Conservation (phyloP, 1,140 invertebrate species). For the Eumaeus atala region DNA sequence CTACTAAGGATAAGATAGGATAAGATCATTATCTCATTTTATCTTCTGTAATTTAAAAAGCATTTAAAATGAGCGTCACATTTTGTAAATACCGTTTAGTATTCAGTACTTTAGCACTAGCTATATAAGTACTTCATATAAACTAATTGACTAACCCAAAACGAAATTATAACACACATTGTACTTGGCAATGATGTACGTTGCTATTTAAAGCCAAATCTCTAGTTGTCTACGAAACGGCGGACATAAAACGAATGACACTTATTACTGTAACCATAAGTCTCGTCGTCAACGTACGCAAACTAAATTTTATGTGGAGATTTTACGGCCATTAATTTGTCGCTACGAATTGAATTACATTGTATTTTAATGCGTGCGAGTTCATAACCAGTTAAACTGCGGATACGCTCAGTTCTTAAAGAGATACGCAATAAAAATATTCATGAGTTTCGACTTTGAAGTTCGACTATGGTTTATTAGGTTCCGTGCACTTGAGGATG, state of each 20-base stretch:
- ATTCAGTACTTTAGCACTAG: too few species aligned
- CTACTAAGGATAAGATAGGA: too few species aligned
- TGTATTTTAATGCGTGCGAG: constrained; percentile 29
- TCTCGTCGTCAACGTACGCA: background rate
- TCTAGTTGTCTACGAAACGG: constrained; percentile 1
- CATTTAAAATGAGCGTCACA: too few species aligned
- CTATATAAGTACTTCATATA: too few species aligned
- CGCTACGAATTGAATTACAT: constrained; percentile 35
- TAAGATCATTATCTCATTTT: too few species aligned
- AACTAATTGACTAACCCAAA: too few species aligned
- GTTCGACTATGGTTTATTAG: constrained; percentile 34
- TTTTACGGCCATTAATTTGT: constrained; percentile 28
- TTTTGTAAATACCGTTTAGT: too few species aligned
- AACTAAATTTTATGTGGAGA: constrained; percentile 19
- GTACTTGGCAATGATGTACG: too few species aligned
- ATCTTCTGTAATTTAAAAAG: too few species aligned
- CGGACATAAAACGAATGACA: background rate
- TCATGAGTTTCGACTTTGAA: constrained; percentile 48
- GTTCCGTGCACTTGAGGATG: constrained; percentile 39
- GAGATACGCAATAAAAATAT: constrained; percentile 52
- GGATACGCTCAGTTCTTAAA: constrained; percentile 17
- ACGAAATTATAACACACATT: too few species aligned
- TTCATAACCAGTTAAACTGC: constrained; percentile 4
- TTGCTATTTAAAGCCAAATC: background rate
- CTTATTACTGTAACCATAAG: constrained; percentile 6